Evolutionary conservation across 2,113 vertebrate genomes (phyloP), one percentile per base, ranked within the genome.

Genomic region (Clarias macrocephalus): DNA sequence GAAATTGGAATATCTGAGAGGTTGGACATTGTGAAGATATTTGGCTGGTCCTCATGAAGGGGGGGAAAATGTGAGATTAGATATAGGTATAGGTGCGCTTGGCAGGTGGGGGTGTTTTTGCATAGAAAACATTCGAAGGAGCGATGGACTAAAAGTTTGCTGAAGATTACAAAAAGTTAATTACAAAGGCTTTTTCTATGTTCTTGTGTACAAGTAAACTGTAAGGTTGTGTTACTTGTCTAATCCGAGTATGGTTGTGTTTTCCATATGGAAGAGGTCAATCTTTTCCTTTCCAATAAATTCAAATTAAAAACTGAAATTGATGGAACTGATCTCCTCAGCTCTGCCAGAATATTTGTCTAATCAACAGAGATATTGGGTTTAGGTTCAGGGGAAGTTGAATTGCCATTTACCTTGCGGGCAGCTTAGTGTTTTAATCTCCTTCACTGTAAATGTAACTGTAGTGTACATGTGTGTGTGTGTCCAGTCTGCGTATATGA

Each of bases 401-500:
- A 76, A 42, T 54, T 28, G 23, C 19, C 23, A 12, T 75, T 48
- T 21, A 73, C 37, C 21, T 75, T 52, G 21, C 72, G 12, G 12
- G 25, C 23, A 62, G 23, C 80, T 62, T 59, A 81, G 16, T 82
- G 37, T 52, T 63, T 15, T 37, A 82, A 25, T 82, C 59, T 42
- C 11, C 30, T 37, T 4, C 56, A 81, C 9, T 4, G 0, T 65
- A 81, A 25, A 80, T 60, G 19, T 80, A 18, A 42, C 42, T 42
- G 42, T 19, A 15, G 42, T 88, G 42, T 42, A 6, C 4, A 42
- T 42, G 42, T 48, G 48, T 18, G 62, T 84, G 52, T 66, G 68
- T 86, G 68, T 88, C 83, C 25, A 68, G 62, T 7, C 60, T 77
- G 86, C 37, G 80, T 83, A 25, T 63, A n/a, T 56, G 56, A 62